phyloP scores from a whole-genome alignment of 2,888 invertebrate genomes.

The Cheiracanthium punctorium region DNA sequence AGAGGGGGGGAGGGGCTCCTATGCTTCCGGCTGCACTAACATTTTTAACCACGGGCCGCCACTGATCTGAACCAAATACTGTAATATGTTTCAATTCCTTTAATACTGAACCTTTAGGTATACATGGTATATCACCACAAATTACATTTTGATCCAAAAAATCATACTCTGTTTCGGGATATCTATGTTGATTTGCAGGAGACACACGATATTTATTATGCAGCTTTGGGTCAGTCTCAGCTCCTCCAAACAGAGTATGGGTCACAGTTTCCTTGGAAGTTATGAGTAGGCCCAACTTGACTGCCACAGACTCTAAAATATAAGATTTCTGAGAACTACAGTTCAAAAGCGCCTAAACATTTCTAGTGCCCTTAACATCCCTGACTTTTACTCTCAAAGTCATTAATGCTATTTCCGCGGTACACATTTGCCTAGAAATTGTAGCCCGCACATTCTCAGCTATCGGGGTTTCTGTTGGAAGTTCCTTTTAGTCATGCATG shows the following conservation, averaged over 20 bases:
- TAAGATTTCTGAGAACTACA: not conserved
- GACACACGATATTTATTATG: not conserved
- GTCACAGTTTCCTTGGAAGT: no score
- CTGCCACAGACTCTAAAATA: not conserved
- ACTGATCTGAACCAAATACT: not conserved
- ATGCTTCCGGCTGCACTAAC: no score
- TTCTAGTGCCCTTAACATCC: not conserved
- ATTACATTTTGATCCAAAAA: not conserved
- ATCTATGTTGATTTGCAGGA: no score
- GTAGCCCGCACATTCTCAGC: not conserved
- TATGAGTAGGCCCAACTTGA: not conserved
- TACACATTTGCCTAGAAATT: not conserved
- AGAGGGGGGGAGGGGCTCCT: no score
- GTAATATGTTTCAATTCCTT: not conserved
- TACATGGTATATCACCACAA: conserved; percentile 16
- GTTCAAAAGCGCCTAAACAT: not conserved
- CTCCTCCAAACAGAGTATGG: not conserved
- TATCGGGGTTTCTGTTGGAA: not conserved
- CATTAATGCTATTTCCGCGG: not conserved
- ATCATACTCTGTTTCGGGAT: no score
- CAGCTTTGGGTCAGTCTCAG: not conserved
- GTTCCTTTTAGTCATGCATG: no score
- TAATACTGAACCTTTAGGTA: not conserved
- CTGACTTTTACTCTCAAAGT: no score
- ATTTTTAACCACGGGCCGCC: no score